Base-by-base conservation (phyloP, 1,140 invertebrate genomes). In the Nephila pilipes region DNA sequence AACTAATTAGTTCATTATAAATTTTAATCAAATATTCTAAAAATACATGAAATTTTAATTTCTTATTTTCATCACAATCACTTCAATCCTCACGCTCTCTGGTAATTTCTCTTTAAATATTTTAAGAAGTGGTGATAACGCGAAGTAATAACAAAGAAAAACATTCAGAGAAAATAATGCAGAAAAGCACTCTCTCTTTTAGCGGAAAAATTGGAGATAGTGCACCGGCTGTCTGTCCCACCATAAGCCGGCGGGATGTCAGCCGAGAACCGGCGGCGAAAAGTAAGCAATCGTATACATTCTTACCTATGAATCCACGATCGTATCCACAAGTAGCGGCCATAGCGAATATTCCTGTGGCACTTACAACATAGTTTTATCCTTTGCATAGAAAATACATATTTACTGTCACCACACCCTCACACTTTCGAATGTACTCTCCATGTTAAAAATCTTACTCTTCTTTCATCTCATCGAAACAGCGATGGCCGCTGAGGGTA, bases 301-400 rank as follows among this genome's bases (percentile, higher is more conserved):
- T 75, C 58, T 87, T 87, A 93, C 92, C 92, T 93, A 87, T 93
- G 57, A 60, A 93, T 87, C 92, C 92, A 25, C 92, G 92, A 80
- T 93, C 92, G 69, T 93, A 93, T 93, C 90, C 90, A 85, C 80
- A 46, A 46, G 81, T 75, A 92, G 85, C 85, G 46, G 92, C 83
- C 92, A 93, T 93, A 20, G 65, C 60, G 57, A 80, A 10, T 87
- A 93, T 93, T 60, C 92, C 85, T 87, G 22, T 25, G 57, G 57
- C 81, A 85, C 90, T 60, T 85, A 92, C n/a, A 92, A 46, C 80
- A 92, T 92, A 69, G 60, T 92, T 55, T 85, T 92, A 92, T 92
- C 90, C 90, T 92, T 85, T 69, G 80, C 60, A 57, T 57, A 92
- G 25, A 92, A 92, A 80, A 69, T 57, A 46, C 90, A 92, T 92